Evolutionary conservation across 2,797 vertebrate species (phyloP), one percentile per base, ranked within the genome.

Genomic region (Chromis chromis): DNA sequence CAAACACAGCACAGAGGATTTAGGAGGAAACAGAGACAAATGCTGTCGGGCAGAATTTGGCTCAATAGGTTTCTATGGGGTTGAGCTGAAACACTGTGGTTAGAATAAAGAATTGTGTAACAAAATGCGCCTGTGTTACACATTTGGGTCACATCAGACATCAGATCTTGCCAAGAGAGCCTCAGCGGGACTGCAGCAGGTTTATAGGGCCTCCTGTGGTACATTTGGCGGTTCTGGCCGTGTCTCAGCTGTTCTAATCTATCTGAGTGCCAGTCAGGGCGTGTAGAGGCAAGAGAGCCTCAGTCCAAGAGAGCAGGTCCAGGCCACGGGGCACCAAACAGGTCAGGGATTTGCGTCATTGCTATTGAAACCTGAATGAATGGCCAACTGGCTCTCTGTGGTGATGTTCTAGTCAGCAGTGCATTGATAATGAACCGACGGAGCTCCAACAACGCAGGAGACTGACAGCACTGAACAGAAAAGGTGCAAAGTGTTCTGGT

Each of bases 311-410:
- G 81, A 82, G 81, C 73, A 69, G 68, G 79, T 70, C 83, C 79
- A 33, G 82, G 74, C 71, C 86, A 73, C 25, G 7, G 81, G 74
- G 36, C 70, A 81, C 42, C 61, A 19, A 79, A 56, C 52, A 56
- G 84, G 84, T 84, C 88, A 78, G 58, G 72, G 78, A 91, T 88
- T 89, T 93, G 82, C 90, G 91, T 92, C 92, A 92, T 68, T 82
- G 73, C 81, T 55, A 87, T 92, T 91, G 84, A 91, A 86, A 85
- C 46, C 39, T 31, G 81, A 63, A 86, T 91, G 88, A 92, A 91
- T 84, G 78, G 76, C 79, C 72, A 39, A 56, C 53, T 44, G 48
- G 80, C 79, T 86, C 76, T 83, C 73, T 56, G 74, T 78, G 82
- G 70, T 61, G 66, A 84, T 85, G 86, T 89, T 71, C 69, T 82